Evolutionary conservation across 2,797 vertebrate species (phyloP), one percentile per base, ranked within the genome.

Genomic region (Typhlichthys subterraneus): DNA sequence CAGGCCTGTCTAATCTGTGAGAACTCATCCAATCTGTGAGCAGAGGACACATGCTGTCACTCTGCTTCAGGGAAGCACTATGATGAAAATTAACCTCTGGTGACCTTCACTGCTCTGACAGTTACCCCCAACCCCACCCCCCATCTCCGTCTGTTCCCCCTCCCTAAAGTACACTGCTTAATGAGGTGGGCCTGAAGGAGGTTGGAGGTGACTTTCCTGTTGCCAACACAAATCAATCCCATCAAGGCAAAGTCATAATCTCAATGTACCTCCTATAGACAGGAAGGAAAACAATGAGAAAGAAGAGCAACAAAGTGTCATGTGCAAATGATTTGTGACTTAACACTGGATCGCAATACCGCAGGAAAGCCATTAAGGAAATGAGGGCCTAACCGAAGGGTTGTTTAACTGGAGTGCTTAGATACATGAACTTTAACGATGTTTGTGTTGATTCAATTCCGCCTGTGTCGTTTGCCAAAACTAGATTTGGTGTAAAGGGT

Each of bases 41-140:
- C 72, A 61, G 80, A 88, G 85, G 88, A 90, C 87, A 91, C 81
- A 85, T 72, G 83, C 75, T 90, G 89, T 90, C 88, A 88, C 19
- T 66, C 76, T 65, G 69, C 84, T 86, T 85, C 81, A 87, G 85
- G 67, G 76, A 89, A 81, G 83, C 83, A 80, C 70, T 72, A 73
- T 71, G 72, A 90, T 88, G 79, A 75, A 79, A 90, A 89, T 92
- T 91, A 93, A 93, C 90, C 91, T 78, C 71, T 51, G 8, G 79
- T 79, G 88, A 91, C 87, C 80, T 80, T 75, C 68, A 74, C 69
- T 72, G 71, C 78, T 76, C 83, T 74, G 56, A 55, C 77, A 59
- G 67, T 59, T 69, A 64, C 75, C 78, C 63, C 56, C 79, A 75
- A 65, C 73, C 78, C 64, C 56, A 77, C 76, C 65, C 75, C 77